These are phyloP conservation scores for Drosophila antonietae DNA, from an alignment of 2,888 invertebrate species.

Conservation along the genomic window DNA sequence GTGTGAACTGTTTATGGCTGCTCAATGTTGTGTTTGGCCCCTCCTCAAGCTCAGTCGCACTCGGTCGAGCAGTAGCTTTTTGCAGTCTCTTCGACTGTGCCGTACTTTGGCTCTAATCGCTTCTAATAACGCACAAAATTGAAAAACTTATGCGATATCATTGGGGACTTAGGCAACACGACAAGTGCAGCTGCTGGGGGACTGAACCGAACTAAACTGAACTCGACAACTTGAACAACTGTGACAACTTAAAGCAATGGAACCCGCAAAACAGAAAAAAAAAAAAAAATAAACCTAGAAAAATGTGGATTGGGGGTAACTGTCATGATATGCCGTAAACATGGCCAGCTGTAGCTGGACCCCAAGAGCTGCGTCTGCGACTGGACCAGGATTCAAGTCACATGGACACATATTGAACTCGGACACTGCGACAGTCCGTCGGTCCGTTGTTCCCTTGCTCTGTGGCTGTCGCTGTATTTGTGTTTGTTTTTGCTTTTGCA, in stretches of 20 bases:
- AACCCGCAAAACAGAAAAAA: slow-evolving; percentile 15
- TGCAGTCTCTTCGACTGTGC: slow-evolving; percentile 17
- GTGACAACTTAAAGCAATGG: slow-evolving; percentile 77
- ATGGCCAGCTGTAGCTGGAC: slow-evolving; percentile 61
- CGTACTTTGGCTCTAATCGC: slow-evolving; percentile 79
- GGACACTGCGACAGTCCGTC: slow-evolving; percentile 13
- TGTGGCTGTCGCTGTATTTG: background rate
- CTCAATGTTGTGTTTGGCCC: slow-evolving; percentile 32
- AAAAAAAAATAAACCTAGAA: slow-evolving; percentile 21
- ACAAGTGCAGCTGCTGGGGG: slow-evolving; percentile 72
- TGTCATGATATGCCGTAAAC: slow-evolving; percentile 79
- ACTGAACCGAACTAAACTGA: slow-evolving; percentile 57
- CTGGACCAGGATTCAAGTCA: slow-evolving; percentile 37
- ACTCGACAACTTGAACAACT: slow-evolving; percentile 76
- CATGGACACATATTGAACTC: slow-evolving; percentile 65
- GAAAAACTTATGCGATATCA: slow-evolving; percentile 83
- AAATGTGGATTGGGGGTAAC: slow-evolving; percentile 28
- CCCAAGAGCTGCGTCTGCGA: slow-evolving; percentile 16
- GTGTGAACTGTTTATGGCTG: slow-evolving; percentile 62
- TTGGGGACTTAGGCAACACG: slow-evolving; percentile 75
- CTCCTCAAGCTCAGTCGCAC: background rate
- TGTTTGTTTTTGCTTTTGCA: slow-evolving; percentile 41
- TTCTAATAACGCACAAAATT: slow-evolving; percentile 83
- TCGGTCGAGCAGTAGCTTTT: slow-evolving; percentile 11
- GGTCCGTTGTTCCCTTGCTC: background rate